A percentile compares a stretch with the other conserved stretches of the same genome.
These are phyloP conservation scores for Anadara kagoshimensis DNA, from an alignment of 1,140 invertebrate species.

Conservation along the genomic window DNA sequence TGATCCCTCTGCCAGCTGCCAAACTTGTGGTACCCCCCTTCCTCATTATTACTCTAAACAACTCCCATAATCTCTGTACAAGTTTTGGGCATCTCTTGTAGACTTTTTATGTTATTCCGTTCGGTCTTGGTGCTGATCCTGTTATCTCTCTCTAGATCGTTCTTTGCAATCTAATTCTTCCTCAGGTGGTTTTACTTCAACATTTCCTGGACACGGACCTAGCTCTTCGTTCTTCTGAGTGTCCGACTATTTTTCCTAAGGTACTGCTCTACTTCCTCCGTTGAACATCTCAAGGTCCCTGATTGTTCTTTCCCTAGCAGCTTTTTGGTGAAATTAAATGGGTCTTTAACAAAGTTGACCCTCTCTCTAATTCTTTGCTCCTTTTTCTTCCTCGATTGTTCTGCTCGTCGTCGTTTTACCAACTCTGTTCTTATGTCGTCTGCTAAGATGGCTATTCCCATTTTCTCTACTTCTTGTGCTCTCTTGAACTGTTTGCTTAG, in stretches of 20 bases:
- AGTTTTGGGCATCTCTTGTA: too few relatives aligned
- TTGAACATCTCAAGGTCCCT: constrained; percentile 3
- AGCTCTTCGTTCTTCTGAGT: constrained; percentile 12
- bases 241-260: constrained; percentile 9
- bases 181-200: constrained; percentile 1
- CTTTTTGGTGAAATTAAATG: constrained; percentile 19
- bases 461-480: constrained; percentile 13
- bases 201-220: neutral
- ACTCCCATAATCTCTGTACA: too few relatives aligned
- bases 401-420: neutral
- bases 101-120: too few relatives aligned
- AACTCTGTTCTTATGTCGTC: constrained; percentile 3
- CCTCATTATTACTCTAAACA: too few relatives aligned
- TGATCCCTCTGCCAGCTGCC: neutral
- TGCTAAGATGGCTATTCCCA: constrained; percentile 6
- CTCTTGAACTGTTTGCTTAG: constrained; percentile 11
- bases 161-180: neutral
- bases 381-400: constrained; percentile 1
- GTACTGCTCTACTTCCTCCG: constrained; percentile 19
- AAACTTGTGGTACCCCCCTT: too few relatives aligned
- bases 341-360: constrained; percentile 12
- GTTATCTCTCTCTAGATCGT: too few relatives aligned
- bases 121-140: too few relatives aligned
- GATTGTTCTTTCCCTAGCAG: neutral
- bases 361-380: constrained; percentile 8